Conservation (phyloP, 2,888 invertebrate species). For the Cataglyphis rosenhaueri region DNA sequence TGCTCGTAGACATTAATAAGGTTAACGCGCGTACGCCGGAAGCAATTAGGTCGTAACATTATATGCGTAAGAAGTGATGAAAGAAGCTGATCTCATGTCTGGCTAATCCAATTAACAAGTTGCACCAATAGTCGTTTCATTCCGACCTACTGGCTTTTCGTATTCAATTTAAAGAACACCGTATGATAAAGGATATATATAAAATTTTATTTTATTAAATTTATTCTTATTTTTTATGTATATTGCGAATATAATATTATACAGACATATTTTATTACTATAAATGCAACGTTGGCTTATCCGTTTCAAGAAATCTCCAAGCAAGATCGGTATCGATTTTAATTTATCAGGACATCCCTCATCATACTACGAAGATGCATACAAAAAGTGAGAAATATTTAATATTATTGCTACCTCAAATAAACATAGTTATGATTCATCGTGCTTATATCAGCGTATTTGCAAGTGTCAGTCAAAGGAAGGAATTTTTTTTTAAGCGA, state of each 20-base stretch:
- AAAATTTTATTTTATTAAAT: background rate
- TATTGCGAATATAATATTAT: background rate
- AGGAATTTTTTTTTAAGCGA: conserved; percentile 27
- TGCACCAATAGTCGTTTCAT: conserved; percentile 50
- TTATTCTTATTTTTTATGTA: background rate
- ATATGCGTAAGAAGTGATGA: conserved; percentile 62
- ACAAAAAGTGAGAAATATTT: conserved; percentile 16
- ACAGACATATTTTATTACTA: background rate
- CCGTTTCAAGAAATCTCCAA: background rate
- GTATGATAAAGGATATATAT: background rate
- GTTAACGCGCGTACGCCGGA: conserved; percentile 67
- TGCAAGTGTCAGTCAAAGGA: background rate
- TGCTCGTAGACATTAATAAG: conserved; percentile 61
- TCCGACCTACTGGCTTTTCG: background rate
- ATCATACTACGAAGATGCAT: background rate
- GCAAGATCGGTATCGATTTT: conserved; percentile 2
- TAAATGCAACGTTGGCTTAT: background rate
- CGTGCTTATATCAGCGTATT: conserved; percentile 4
- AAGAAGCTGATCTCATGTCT: conserved; percentile 70
- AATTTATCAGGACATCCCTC: background rate
- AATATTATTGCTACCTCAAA: conserved; percentile 7
- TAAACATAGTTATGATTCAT: conserved; percentile 2
- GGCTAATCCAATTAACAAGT: conserved; percentile 62
- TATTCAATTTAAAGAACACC: background rate
- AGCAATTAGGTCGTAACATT: conserved; percentile 69